A percentile compares a stretch with the other conserved stretches of the same genome.
Evolutionary conservation across 2,888 invertebrate species (phyloP).

Genomic region (Agrochola circellaris): DNA sequence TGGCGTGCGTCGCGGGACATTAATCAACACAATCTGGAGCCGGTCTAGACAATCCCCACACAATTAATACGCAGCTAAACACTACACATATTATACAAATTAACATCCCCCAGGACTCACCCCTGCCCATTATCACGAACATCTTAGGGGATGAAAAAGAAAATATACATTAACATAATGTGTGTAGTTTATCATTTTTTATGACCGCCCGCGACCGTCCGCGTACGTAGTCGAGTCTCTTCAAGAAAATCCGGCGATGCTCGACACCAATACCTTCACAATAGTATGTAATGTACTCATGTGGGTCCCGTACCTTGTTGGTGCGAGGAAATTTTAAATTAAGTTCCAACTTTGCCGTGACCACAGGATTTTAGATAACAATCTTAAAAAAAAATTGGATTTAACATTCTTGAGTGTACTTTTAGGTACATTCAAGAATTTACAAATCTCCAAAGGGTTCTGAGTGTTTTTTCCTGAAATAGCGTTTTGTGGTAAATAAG

Average conservation of each 20-base stretch:
- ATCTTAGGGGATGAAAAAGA: constrained; percentile 61
- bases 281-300: constrained; percentile 8
- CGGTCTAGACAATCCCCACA: constrained; percentile 50
- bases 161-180: constrained; percentile 64
- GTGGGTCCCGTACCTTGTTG: constrained; percentile 30
- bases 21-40: constrained; percentile 54
- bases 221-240: constrained; percentile 42
- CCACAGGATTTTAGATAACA: constrained; percentile 31
- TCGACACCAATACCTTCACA: constrained; percentile 22
- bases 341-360: constrained; percentile 23
- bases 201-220: constrained; percentile 49
- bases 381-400: constrained; percentile 4
- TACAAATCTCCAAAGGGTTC: constrained; percentile 16
- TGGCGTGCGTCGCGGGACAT: constrained; percentile 37
- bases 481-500: constrained; percentile 48
- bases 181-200: constrained; percentile 66
- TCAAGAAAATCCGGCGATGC: constrained; percentile 50
- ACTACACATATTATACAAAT: constrained; percentile 59
- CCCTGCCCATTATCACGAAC: constrained; percentile 52
- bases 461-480: constrained; percentile 27
- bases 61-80: constrained; percentile 55
- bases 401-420: constrained; percentile 14
- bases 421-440: no score
- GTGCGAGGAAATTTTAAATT: constrained; percentile 37
- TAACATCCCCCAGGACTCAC: constrained; percentile 26